Evolutionary conservation across 2,797 vertebrate genomes (phyloP).

Genomic region (Miichthys miiuy): DNA sequence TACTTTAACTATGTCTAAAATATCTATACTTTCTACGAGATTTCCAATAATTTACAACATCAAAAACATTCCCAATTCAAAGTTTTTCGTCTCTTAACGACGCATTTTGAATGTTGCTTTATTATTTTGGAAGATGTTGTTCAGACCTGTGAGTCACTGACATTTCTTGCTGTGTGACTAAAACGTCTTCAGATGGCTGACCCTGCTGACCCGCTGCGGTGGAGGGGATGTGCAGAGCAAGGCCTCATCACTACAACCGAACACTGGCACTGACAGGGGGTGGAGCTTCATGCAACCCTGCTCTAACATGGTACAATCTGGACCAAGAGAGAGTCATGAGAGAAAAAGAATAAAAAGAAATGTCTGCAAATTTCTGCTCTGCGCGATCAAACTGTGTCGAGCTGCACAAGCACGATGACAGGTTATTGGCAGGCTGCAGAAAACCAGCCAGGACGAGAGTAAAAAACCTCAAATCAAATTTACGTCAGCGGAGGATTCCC

Average conservation of each 20-base stretch:
- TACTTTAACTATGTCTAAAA: no score
- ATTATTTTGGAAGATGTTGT: neutral
- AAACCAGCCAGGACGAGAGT: neutral
- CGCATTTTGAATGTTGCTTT: neutral
- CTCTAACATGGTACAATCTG: conserved; percentile 56
- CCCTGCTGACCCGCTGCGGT: conserved; percentile 52
- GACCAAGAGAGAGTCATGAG: neutral
- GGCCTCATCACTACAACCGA: conserved; percentile 34
- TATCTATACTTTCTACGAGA: no score
- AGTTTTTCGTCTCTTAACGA: no score
- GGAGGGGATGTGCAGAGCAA: conserved; percentile 47
- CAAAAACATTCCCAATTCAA: no score
- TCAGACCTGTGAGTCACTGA: conserved; percentile 26
- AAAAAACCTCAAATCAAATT: neutral
- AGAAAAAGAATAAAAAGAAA: conserved; percentile 23
- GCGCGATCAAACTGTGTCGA: neutral
- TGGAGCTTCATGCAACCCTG: conserved; percentile 51
- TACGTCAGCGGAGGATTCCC: neutral
- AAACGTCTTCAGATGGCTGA: conserved; percentile 50
- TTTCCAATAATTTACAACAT: no score
- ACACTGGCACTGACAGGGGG: conserved; percentile 52
- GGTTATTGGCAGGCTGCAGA: neutral
- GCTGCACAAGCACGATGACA: neutral
- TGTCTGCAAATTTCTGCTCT: neutral
- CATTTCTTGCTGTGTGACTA: conserved; percentile 36